Evolutionary conservation across 2,797 vertebrate species (phyloP).

Genomic region (Galagoides demidoff): DNA sequence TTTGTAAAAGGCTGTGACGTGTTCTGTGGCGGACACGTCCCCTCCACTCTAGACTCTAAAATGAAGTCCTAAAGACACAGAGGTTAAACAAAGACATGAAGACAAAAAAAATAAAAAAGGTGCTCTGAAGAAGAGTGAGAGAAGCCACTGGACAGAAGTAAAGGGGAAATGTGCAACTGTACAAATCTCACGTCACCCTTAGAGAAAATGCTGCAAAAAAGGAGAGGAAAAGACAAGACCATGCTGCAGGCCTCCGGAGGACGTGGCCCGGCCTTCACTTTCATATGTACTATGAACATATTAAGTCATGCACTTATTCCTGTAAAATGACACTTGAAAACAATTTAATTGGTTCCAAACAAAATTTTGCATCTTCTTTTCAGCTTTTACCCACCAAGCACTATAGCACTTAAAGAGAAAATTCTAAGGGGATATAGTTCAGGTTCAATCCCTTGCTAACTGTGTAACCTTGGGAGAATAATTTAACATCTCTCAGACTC

Average conservation of each 20-base stretch:
- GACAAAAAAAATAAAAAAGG: background rate
- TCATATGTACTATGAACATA: conserved; percentile 8
- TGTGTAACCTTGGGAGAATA: conserved; percentile 30
- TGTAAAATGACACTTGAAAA: background rate
- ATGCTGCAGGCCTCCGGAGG: background rate
- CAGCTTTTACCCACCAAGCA: background rate
- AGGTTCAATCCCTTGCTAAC: conserved; percentile 32
- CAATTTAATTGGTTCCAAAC: background rate
- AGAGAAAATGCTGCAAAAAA: background rate
- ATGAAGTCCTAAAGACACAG: background rate
- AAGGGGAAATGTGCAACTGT: background rate
- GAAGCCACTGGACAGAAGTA: background rate
- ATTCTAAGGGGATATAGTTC: conserved; percentile 15
- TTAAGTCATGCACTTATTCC: background rate
- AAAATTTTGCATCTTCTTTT: background rate
- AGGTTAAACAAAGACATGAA: background rate
- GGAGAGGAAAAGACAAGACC: too few relatives aligned
- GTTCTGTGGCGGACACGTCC: background rate
- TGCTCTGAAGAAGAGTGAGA: background rate
- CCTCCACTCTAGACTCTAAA: background rate
- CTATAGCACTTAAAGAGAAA: background rate
- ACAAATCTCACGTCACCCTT: background rate
- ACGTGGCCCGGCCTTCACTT: background rate
- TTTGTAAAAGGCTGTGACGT: background rate
- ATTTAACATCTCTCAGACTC: conserved; percentile 7